Conservation (phyloP, 1,140 invertebrate genomes). For the Hycleus phaleratus region DNA sequence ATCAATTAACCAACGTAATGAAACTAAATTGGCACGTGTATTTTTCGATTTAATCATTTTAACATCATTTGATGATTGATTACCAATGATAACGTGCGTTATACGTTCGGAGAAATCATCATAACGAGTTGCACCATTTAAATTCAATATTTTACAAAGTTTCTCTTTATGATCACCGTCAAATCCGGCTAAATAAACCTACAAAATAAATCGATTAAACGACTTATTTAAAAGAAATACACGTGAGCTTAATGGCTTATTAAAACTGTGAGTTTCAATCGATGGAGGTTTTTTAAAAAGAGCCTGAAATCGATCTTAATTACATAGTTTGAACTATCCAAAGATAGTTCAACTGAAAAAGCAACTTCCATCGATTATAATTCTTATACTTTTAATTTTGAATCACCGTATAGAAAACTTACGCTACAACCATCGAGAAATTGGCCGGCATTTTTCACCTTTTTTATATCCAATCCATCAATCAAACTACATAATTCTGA, state of each 20-base stretch:
- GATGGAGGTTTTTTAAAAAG: neutral
- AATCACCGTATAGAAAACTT: conserved; percentile 37
- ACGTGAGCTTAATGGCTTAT: no score
- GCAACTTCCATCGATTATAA: no score
- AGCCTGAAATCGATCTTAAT: no score
- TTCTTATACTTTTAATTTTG: no score
- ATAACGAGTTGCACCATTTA: conserved; percentile 71
- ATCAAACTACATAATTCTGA: conserved; percentile 30
- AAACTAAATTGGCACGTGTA: conserved; percentile 51
- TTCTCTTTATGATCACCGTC: conserved; percentile 58
- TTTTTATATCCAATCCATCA: conserved; percentile 52
- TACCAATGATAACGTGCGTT: conserved; percentile 71
- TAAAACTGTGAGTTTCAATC: neutral
- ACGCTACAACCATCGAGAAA: conserved; percentile 81
- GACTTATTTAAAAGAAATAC: no score
- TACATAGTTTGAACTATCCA: no score
- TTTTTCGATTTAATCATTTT: conserved; percentile 41
- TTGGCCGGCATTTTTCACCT: conserved; percentile 61
- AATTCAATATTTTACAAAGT: conserved; percentile 66
- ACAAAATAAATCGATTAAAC: no score
- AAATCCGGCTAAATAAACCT: conserved; percentile 64
- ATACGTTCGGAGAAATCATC: conserved; percentile 65
- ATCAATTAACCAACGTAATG: conserved; percentile 63
- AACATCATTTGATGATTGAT: conserved; percentile 44
- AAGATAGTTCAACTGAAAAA: no score